Conservation (phyloP, 2,113 vertebrate species). For the Epinephelus lanceolatus region DNA sequence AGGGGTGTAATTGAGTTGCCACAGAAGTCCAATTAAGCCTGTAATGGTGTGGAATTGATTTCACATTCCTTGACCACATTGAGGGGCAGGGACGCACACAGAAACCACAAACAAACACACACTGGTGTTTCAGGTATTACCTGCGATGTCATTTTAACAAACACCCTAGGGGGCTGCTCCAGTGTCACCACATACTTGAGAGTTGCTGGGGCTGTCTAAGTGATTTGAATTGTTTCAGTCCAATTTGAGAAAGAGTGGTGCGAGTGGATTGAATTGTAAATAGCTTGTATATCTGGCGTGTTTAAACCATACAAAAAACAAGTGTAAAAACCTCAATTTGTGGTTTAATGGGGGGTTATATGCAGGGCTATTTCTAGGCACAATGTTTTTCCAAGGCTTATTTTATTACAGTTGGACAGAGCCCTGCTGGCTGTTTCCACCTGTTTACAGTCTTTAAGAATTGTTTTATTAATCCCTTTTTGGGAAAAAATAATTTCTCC, state of each 20-base stretch:
- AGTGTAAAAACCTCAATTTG: background rate
- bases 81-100: background rate
- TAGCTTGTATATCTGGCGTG: background rate
- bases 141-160: slow-evolving; percentile 15
- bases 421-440: background rate
- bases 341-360: too few relatives aligned
- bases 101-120: slow-evolving; percentile 7
- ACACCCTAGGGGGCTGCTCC: background rate
- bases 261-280: background rate
- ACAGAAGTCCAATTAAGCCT: slow-evolving; percentile 28
- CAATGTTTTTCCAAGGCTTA: too few relatives aligned
- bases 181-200: background rate
- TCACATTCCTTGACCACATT: slow-evolving; percentile 9
- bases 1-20: slow-evolving; percentile 29
- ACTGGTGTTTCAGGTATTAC: background rate
- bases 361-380: too few relatives aligned
- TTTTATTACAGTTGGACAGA: background rate
- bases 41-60: slow-evolving; percentile 38
- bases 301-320: background rate
- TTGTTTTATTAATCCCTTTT: background rate
- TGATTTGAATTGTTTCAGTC: slow-evolving; percentile 8
- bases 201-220: background rate
- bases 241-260: background rate
- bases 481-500: background rate
- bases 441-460: background rate